Conservation (phyloP, 2,888 invertebrate genomes). For the Adineta ricciae region DNA sequence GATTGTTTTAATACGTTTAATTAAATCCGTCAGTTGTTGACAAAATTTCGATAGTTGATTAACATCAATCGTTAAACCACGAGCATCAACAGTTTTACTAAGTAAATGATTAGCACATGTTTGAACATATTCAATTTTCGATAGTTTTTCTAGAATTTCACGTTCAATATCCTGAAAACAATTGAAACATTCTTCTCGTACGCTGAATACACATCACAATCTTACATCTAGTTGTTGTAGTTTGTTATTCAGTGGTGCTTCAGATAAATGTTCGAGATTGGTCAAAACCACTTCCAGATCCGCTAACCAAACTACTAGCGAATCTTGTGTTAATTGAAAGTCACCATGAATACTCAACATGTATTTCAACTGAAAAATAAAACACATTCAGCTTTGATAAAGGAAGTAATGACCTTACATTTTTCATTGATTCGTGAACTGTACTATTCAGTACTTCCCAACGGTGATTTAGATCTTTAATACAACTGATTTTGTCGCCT, state of each 20-base stretch:
- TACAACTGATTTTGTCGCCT: not conserved
- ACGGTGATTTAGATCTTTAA: not conserved
- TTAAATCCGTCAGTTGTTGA: not conserved
- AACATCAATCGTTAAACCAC: slow-evolving; percentile 2
- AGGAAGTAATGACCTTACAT: not conserved
- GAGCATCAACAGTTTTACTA: slow-evolving; percentile 13
- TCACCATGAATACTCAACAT: slow-evolving; percentile 10
- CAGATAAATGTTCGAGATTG: slow-evolving; percentile 15
- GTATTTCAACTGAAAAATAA: not conserved
- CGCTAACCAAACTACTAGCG: not conserved
- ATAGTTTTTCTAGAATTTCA: slow-evolving; percentile 7
- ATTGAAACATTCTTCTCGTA: not conserved
- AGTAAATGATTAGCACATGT: slow-evolving; percentile 19
- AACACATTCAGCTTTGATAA: not conserved
- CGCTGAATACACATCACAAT: not conserved
- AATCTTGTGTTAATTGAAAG: slow-evolving; percentile 17
- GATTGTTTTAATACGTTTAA: not conserved
- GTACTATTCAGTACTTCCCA: not conserved
- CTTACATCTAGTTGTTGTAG: slow-evolving; percentile 15
- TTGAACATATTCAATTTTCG: slow-evolving; percentile 13
- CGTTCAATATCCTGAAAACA: not conserved
- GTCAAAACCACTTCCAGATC: not conserved
- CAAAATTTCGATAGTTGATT: not conserved
- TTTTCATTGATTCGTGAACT: slow-evolving; percentile 6
- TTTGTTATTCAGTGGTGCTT: not conserved